A percentile compares a stretch with the other conserved stretches of the same genome.
Conservation (phyloP, 2,888 invertebrate species). For the Ophion costatus region DNA sequence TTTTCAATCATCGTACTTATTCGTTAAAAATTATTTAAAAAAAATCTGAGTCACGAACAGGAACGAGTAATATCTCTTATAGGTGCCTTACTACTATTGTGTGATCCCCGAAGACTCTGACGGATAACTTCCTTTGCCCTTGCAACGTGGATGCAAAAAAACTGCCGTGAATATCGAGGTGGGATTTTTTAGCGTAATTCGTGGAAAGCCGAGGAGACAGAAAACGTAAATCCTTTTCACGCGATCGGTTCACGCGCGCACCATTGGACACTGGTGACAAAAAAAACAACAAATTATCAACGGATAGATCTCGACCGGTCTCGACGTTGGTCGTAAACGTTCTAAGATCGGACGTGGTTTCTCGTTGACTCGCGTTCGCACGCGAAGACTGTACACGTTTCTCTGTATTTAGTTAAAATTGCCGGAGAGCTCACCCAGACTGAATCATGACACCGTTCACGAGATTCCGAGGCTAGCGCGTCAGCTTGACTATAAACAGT, state of each 20-base stretch:
- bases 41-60: not conserved
- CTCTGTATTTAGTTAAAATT: constrained; percentile 34
- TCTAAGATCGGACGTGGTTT: constrained; percentile 51
- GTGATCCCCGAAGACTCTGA: not conserved
- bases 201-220: not conserved
- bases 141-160: too few species aligned
- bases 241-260: not conserved
- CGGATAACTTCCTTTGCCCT: not conserved
- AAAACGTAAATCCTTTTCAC: not conserved
- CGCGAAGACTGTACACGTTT: constrained; percentile 17
- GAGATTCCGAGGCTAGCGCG: constrained; percentile 54
- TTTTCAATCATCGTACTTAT: too few species aligned
- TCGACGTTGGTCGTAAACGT: constrained; percentile 44
- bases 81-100: not conserved
- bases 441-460: constrained; percentile 60
- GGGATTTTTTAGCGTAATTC: not conserved
- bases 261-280: not conserved
- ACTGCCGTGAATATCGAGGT: not conserved
- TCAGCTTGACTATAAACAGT: constrained; percentile 28
- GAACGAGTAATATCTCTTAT: not conserved
- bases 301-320: constrained; percentile 34
- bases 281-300: not conserved
- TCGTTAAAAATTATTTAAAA: too few species aligned
- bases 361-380: constrained; percentile 1
- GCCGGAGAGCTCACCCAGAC: constrained; percentile 6